Percentiles rank a stretch among this genome's conserved stretches.
Evolutionary conservation across 2,888 invertebrate genomes (phyloP).

Genomic region (Pseudococcus jackbeardsleyi): DNA sequence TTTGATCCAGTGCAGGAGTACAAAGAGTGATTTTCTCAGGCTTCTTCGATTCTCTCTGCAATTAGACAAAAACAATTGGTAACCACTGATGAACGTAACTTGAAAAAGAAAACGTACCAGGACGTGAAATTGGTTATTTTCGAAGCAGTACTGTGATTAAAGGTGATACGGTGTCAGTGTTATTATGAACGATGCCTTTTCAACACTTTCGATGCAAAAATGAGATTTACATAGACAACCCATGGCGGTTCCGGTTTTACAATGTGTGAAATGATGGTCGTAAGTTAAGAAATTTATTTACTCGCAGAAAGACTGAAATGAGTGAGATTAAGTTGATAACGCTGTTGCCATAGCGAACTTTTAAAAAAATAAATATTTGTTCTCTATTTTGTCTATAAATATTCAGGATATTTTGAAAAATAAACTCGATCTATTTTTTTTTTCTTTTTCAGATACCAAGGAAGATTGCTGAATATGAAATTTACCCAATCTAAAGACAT

Average conservation of each 20-base stretch:
- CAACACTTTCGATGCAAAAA: slow-evolving; percentile 61
- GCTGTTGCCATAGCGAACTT: neutral
- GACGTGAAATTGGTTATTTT: slow-evolving; percentile 4
- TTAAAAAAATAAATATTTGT: neutral
- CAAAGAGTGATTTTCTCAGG: neutral
- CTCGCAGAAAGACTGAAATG: neutral
- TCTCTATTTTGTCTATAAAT: no score
- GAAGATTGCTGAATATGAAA: neutral
- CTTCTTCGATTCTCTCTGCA: neutral
- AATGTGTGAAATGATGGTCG: neutral
- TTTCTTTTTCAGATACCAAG: neutral
- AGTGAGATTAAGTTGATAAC: neutral
- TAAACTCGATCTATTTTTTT: neutral
- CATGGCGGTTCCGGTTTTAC: slow-evolving; percentile 29
- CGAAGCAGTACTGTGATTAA: neutral
- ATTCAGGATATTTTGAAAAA: neutral
- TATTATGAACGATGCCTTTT: slow-evolving; percentile 51
- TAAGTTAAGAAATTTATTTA: neutral
- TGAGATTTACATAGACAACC: slow-evolving; percentile 45
- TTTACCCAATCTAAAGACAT: slow-evolving; percentile 79
- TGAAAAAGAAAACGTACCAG: slow-evolving; percentile 9
- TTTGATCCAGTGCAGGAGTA: slow-evolving; percentile 67
- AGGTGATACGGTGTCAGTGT: slow-evolving; percentile 23
- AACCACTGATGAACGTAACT: slow-evolving; percentile 9
- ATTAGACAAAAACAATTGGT: neutral